phyloP scores from a whole-genome alignment of 2,113 vertebrate species.

The Motacilla alba region DNA sequence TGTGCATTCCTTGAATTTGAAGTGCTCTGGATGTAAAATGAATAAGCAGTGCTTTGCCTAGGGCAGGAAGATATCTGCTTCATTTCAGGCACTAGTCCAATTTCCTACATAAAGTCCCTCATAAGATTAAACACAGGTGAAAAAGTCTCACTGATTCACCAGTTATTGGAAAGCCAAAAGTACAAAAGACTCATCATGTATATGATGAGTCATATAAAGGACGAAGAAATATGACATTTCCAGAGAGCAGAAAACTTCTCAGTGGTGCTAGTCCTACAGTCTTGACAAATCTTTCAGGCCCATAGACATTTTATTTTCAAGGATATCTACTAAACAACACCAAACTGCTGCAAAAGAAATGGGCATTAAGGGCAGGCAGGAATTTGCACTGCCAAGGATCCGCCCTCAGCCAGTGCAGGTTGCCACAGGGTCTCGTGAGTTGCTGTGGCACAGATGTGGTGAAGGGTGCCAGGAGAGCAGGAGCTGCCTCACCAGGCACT shows the following conservation, averaged over 20 bases:
- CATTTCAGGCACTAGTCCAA: not conserved
- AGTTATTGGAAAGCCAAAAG: not conserved
- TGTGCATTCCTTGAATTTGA: not conserved
- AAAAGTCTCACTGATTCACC: not conserved
- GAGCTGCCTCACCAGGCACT: not conserved
- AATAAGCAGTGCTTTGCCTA: not conserved
- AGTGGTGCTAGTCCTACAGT: not conserved
- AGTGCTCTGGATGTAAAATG: not conserved
- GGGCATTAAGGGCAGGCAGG: not conserved
- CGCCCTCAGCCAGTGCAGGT: not conserved
- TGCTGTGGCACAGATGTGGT: not conserved
- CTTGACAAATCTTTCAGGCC: not conserved
- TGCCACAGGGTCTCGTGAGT: not conserved
- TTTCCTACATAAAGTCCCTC: not conserved
- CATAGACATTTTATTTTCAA: not conserved
- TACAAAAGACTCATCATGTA: not conserved
- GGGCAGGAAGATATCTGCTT: not conserved
- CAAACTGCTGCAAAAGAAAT: not conserved
- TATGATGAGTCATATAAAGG: not conserved
- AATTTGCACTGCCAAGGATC: not conserved
- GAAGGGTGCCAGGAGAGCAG: rapidly evolving
- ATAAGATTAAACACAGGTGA: not conserved
- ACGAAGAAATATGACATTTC: not conserved
- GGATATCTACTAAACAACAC: not conserved
- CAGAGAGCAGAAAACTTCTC: not conserved